phyloP scores from a whole-genome alignment of 2,888 invertebrate species.

The Pheosia gnoma region DNA sequence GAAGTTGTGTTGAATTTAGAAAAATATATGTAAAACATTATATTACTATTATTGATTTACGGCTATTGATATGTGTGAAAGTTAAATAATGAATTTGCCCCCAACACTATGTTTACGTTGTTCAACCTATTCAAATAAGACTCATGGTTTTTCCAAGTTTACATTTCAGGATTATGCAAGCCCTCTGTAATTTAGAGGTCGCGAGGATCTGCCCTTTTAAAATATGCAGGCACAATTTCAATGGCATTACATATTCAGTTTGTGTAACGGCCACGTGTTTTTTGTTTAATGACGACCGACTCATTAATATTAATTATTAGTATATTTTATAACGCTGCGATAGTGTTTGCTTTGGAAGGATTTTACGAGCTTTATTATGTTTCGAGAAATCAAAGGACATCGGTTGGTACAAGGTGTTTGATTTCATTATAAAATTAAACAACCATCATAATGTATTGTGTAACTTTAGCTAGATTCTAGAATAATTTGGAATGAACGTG shows the following conservation, averaged over 20 bases:
- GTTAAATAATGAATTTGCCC: too few species aligned
- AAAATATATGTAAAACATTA: too few species aligned
- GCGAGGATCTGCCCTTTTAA: constrained; percentile 34
- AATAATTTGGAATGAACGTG: too few species aligned
- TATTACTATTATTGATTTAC: too few species aligned
- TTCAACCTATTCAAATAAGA: neutral
- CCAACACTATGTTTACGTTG: too few species aligned
- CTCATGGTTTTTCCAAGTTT: constrained; percentile 28
- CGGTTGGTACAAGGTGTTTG: too few species aligned
- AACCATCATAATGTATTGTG: too few species aligned
- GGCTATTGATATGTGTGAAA: too few species aligned
- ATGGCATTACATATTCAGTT: constrained; percentile 43
- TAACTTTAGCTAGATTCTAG: too few species aligned
- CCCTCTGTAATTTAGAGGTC: constrained; percentile 36
- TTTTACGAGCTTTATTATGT: neutral
- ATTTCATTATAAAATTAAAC: too few species aligned
- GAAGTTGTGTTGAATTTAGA: neutral
- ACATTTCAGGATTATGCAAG: constrained; percentile 39
- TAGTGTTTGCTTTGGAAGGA: neutral
- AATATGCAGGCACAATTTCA: constrained; percentile 45
- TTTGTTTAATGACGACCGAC: constrained; percentile 4
- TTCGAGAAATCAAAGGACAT: neutral
- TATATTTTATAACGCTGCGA: neutral
- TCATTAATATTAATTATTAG: neutral
- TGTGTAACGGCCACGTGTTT: constrained; percentile 17